Evolutionary conservation across 2,113 vertebrate genomes (phyloP).

Genomic region (Catharus minimus): DNA sequence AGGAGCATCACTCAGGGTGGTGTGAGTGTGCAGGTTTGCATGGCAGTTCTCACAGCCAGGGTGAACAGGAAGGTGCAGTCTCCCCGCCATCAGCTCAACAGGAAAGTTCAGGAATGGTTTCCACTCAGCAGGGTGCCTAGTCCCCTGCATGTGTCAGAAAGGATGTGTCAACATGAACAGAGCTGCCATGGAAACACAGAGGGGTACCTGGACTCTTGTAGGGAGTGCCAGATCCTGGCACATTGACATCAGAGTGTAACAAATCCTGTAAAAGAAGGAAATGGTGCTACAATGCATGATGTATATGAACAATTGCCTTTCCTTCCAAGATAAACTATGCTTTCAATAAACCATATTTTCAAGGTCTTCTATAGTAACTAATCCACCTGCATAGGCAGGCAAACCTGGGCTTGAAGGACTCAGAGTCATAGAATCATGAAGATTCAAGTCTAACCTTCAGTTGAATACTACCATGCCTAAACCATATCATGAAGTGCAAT

Average conservation of each 20-base stretch:
- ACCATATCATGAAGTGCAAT: neutral
- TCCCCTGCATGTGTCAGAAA: neutral
- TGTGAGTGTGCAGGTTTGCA: fast-evolving
- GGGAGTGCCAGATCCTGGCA: neutral
- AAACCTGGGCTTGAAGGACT: neutral
- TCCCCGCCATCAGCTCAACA: neutral
- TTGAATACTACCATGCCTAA: neutral
- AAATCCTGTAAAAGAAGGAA: neutral
- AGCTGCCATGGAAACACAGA: neutral
- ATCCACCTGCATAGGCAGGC: neutral
- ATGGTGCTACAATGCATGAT: neutral
- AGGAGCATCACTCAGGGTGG: fast-evolving
- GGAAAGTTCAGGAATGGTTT: neutral
- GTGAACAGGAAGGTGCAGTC: neutral
- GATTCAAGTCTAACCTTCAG: neutral
- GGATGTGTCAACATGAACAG: neutral
- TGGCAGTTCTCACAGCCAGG: fast-evolving
- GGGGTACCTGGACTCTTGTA: too few species aligned
- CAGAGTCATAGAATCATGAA: neutral
- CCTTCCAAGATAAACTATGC: neutral
- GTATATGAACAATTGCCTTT: neutral
- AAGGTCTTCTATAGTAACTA: neutral
- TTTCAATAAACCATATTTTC: neutral
- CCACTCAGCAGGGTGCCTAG: neutral
- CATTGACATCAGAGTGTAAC: too few species aligned